Percentiles rank a stretch among this genome's conserved stretches.
phyloP scores from a whole-genome alignment of 2,888 invertebrate species.

The Tipula unca region DNA sequence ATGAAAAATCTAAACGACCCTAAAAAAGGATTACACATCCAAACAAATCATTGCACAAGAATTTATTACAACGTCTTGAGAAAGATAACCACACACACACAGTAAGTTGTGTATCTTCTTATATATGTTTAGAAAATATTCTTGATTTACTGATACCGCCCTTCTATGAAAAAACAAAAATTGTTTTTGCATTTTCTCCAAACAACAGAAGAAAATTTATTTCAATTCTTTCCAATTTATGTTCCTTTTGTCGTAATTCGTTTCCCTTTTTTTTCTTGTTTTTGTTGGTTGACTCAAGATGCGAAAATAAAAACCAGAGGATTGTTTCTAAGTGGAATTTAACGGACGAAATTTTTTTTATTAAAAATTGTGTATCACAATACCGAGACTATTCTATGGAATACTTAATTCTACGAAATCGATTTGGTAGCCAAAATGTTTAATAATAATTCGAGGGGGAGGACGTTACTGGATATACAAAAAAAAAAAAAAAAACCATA shows the following conservation, averaged over 20 bases:
- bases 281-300: background rate
- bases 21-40: background rate
- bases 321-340: background rate
- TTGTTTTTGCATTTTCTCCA: background rate
- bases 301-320: background rate
- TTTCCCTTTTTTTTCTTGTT: background rate
- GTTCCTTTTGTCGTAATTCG: background rate
- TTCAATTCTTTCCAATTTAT: background rate
- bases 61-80: background rate
- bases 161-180: background rate
- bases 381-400: background rate
- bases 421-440: background rate
- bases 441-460: background rate
- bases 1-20: background rate
- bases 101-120: background rate
- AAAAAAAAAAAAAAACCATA: background rate
- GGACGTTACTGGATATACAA: background rate
- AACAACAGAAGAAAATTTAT: background rate
- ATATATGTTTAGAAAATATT: background rate
- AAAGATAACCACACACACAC: background rate
- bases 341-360: background rate
- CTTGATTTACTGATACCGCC: background rate
- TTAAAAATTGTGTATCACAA: background rate
- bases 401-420: background rate
- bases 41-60: background rate